These are phyloP conservation scores for Syncerus caffer DNA, from an alignment of 2,797 vertebrate genomes.

Conservation along the genomic window DNA sequence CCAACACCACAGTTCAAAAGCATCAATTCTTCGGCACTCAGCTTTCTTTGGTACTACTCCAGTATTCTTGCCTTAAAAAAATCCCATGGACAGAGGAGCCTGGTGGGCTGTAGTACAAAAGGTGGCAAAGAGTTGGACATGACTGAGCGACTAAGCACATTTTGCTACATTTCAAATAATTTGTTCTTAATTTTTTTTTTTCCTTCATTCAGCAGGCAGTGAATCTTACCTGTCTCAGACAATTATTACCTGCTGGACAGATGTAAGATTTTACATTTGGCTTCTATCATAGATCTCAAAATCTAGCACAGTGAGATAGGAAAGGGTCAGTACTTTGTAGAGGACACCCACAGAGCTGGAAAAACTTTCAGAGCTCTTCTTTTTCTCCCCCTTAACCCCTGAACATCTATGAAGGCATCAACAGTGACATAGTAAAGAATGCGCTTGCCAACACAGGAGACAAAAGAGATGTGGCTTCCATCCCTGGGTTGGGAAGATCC, in stretches of 20 bases:
- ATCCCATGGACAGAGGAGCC: neutral
- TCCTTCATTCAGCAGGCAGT: neutral
- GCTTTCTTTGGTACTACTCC: neutral
- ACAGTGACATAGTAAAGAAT: neutral
- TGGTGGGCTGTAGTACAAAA: neutral
- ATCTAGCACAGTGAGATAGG: neutral
- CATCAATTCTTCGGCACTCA: neutral
- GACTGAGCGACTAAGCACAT: neutral
- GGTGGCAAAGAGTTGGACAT: neutral
- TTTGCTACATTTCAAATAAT: neutral
- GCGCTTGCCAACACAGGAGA: rapidly evolving
- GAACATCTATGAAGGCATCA: neutral
- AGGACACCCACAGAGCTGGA: too few species aligned
- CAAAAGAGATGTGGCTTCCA: neutral
- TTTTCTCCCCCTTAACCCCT: neutral
- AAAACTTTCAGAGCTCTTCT: neutral
- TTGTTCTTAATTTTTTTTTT: neutral
- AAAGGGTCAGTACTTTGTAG: neutral
- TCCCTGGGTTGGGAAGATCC: neutral
- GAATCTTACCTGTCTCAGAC: neutral
- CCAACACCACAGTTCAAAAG: neutral
- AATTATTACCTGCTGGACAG: neutral
- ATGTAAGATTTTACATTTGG: neutral
- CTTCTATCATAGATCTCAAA: neutral
- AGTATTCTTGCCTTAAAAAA: neutral